Conservation (phyloP, 2,888 invertebrate species). For the Campaea margaritaria region DNA sequence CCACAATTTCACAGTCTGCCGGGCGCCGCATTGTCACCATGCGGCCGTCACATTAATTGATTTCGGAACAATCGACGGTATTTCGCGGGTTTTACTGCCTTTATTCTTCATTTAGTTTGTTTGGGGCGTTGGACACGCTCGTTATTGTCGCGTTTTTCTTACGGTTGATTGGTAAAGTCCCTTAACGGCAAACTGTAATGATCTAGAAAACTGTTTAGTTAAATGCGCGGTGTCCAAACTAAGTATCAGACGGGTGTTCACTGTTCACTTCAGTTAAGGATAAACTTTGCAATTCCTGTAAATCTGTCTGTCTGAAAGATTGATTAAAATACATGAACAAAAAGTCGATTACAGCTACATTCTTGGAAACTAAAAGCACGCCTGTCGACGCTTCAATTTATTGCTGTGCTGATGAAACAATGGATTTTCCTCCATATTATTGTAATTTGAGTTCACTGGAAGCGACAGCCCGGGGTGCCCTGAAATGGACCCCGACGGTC, state of each 20-base stretch:
- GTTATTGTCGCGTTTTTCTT: constrained; percentile 6
- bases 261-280: too few species aligned
- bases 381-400: constrained; percentile 8
- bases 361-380: constrained; percentile 3
- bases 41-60: constrained; percentile 15
- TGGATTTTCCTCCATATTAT: constrained; percentile 11
- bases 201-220: neutral
- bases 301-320: neutral
- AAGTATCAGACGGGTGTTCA: too few species aligned
- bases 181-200: constrained; percentile 1
- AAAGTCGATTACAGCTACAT: neutral
- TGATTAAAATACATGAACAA: neutral
- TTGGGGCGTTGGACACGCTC: constrained; percentile 13
- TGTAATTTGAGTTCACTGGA: constrained; percentile 13
- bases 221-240: too few species aligned
- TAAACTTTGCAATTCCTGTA: neutral
- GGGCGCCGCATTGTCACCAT: constrained; percentile 15
- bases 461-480: constrained; percentile 6
- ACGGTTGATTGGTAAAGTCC: constrained; percentile 25
- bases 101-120: neutral
- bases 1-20: constrained; percentile 39
- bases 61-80: constrained; percentile 26
- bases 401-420: constrained; percentile 5
- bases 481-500: neutral
- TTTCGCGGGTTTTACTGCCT: constrained; percentile 23